Conservation (phyloP, 2,888 invertebrate genomes). For the Ormyrus thymus region DNA sequence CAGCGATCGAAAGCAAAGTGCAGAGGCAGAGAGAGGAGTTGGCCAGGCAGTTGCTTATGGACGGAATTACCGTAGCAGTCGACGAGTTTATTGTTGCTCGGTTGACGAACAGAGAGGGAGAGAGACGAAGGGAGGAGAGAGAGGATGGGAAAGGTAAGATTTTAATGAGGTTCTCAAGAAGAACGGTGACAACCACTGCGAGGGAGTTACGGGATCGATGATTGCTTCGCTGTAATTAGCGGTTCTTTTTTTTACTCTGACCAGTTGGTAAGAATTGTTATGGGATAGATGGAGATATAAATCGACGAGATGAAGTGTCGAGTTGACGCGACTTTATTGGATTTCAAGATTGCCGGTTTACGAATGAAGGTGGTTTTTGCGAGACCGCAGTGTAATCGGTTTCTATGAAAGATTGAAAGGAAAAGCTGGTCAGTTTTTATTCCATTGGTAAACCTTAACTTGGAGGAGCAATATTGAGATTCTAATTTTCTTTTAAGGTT, state of each 20-base stretch:
- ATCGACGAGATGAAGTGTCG: too few species aligned
- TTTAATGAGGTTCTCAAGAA: slow-evolving; percentile 43
- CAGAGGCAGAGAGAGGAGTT: background rate
- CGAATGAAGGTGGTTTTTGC: too few species aligned
- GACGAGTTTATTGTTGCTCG: slow-evolving; percentile 30
- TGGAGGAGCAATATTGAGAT: too few species aligned
- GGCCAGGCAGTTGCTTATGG: slow-evolving; percentile 5
- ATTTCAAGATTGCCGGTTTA: too few species aligned
- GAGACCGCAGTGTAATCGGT: too few species aligned
- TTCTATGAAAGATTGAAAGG: too few species aligned
- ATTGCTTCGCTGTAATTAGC: background rate
- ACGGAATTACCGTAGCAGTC: slow-evolving; percentile 5
- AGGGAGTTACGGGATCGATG: slow-evolving; percentile 5
- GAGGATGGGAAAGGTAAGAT: slow-evolving; percentile 1
- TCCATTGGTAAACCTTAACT: too few species aligned
- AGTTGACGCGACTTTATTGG: too few species aligned
- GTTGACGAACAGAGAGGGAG: background rate
- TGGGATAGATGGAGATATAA: too few species aligned
- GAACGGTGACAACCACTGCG: background rate
- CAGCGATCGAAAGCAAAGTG: slow-evolving; percentile 61
- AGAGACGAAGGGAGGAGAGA: background rate
- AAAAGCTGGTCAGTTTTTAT: too few species aligned
- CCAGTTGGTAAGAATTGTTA: background rate
- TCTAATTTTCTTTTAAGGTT: too few species aligned
- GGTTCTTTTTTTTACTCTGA: background rate